Evolutionary conservation across 2,797 vertebrate genomes (phyloP).

Genomic region (Stomatorhinus walkeri): DNA sequence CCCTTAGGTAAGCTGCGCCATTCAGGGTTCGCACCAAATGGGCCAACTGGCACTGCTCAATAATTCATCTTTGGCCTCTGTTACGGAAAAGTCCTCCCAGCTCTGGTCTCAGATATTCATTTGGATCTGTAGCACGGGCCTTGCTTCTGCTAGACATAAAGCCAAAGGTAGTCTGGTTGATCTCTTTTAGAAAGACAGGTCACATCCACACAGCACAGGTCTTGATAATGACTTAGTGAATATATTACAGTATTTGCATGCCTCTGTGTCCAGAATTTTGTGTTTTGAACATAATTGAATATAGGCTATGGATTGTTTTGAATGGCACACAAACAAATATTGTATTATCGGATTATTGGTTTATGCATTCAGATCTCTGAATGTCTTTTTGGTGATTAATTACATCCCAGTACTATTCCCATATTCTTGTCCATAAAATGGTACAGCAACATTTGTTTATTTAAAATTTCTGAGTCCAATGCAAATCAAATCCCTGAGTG

Average conservation of each 20-base stretch:
- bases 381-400: slow-evolving; percentile 28
- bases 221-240: not conserved
- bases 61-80: not conserved
- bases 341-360: not conserved
- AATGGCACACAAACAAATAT: not conserved
- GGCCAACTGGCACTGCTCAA: not conserved
- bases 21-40: not conserved
- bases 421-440: not conserved
- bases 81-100: not conserved
- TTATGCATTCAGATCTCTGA: not conserved
- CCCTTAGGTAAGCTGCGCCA: not conserved
- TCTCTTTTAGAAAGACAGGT: not conserved
- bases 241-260: not conserved
- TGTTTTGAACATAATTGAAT: slow-evolving; percentile 34
- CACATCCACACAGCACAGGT: not conserved
- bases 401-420: not conserved
- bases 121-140: not conserved
- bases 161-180: not conserved
- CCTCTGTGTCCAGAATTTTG: not conserved
- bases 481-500: not conserved
- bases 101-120: not conserved
- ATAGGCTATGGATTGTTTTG: not conserved
- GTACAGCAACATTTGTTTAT: not conserved
- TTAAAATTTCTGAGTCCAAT: slow-evolving; percentile 1
- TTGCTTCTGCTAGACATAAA: not conserved